Evolutionary conservation across 2,888 invertebrate species (phyloP), one percentile per base, ranked within the genome.

Genomic region (Xylota segnis): DNA sequence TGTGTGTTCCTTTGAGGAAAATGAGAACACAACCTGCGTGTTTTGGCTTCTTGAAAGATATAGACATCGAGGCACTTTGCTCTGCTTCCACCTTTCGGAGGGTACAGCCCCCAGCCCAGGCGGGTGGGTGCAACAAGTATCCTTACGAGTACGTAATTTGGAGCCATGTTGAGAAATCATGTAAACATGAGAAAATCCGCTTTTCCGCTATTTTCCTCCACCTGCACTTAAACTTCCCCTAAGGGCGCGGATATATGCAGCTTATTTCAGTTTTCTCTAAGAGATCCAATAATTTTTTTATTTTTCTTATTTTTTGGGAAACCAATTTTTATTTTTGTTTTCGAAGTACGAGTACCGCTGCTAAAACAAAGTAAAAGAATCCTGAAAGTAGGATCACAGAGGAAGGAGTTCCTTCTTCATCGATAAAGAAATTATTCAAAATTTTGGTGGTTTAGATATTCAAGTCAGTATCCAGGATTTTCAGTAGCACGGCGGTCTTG

Each of bases 131-230:
- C 84, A 84, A 84, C 84, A 84, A 84, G 81, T 84, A 81, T 70
- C 54, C 43, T 61, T 59, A 52, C 74, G 70, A 81, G 75, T 81
- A 75, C 75, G 81, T 84, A 84, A 84, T 84, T 84, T 84, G 81
- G 81, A 81, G 70, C 81, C 84, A 84, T 84, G 84, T 84, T 84
- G 81, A 75, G 66, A 84, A 84, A 84, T 84, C 84, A 84, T 84
- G 84, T 84, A 84, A 84, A 84, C 84, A 84, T 81, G 81, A 66
- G 65, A 81, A 81, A 84, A 84, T 84, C 81, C 81, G 81, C 84
- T 84, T 81, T 81, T 71, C 74, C 65, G 70, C 65, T 75, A 71
- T 84, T 75, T 70, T 43, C 61, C 71, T 56, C 18, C 65, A 50
- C 68, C 58, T 45, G 70, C 37, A 75, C 58, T 76, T 66, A 54